phyloP scores from a whole-genome alignment of 2,888 invertebrate genomes.

The Yponomeuta evonymella region DNA sequence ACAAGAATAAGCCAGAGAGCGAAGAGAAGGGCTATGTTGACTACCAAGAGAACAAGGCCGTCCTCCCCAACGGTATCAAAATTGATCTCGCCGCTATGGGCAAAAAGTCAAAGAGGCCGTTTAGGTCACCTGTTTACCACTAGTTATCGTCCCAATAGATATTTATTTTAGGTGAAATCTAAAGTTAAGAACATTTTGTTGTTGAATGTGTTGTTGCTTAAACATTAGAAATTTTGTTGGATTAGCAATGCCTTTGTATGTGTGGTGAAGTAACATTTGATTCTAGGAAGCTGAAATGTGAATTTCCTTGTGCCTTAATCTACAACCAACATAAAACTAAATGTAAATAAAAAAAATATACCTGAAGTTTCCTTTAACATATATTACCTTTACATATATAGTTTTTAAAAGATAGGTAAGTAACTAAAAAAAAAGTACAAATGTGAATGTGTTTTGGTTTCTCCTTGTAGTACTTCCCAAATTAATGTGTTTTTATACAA shows the following conservation, averaged over 20 bases:
- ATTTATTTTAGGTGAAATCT: conserved; percentile 66
- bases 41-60: conserved; percentile 84
- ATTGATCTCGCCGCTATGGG: conserved; percentile 83
- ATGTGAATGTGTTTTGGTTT: too few relatives aligned
- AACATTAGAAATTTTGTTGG: not conserved
- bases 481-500: too few relatives aligned
- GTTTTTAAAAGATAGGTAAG: too few relatives aligned
- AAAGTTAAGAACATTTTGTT: conserved; percentile 48
- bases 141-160: conserved; percentile 49
- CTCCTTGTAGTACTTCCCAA: too few relatives aligned
- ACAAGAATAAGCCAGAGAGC: conserved; percentile 71
- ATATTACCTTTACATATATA: too few relatives aligned
- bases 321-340: conserved; percentile 3
- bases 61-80: conserved; percentile 82
- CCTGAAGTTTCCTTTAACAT: not conserved
- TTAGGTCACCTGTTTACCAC: conserved; percentile 68
- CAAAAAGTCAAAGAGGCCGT: conserved; percentile 83
- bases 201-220: conserved; percentile 36
- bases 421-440: too few relatives aligned
- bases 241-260: not conserved
- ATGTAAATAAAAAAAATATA: conserved; percentile 4
- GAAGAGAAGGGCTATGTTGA: conserved; percentile 81
- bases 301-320: conserved; percentile 10
- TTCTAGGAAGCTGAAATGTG: not conserved
- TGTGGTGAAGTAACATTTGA: not conserved